Conservation (phyloP, 2,888 invertebrate genomes). For the Sturmia bella region DNA sequence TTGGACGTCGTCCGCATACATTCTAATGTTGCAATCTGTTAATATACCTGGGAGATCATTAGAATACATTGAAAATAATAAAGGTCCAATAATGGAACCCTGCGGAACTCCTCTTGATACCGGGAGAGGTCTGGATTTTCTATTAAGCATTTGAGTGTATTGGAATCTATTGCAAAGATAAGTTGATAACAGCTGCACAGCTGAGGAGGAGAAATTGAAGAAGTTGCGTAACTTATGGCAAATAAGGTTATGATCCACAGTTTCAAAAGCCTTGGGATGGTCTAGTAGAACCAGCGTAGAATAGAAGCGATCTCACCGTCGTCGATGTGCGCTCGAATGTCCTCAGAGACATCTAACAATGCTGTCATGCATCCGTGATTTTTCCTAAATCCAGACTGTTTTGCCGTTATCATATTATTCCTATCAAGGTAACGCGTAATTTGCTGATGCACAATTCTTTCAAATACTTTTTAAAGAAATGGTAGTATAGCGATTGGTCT, state of each 20-base stretch:
- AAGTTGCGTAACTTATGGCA: slow-evolving; percentile 1
- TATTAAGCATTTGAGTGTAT: no score
- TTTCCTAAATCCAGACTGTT: no score
- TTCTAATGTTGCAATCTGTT: no score
- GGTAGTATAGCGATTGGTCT: neutral
- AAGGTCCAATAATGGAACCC: no score
- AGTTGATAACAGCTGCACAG: neutral
- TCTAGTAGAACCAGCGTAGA: neutral
- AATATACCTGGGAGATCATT: no score
- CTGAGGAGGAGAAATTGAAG: neutral
- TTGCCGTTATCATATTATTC: neutral
- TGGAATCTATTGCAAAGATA: slow-evolving; percentile 6
- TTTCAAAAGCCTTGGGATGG: slow-evolving; percentile 12
- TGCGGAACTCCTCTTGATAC: no score
- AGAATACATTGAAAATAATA: no score
- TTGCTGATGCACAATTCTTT: neutral
- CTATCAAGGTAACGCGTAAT: neutral
- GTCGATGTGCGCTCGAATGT: neutral
- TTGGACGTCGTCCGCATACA: no score
- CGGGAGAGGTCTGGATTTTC: no score
- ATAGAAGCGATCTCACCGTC: neutral
- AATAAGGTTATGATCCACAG: neutral
- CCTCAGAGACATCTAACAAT: no score
- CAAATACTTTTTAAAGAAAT: no score
- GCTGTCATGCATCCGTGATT: no score